phyloP scores from a whole-genome alignment of 2,888 invertebrate species.

The Aelia acuminata region DNA sequence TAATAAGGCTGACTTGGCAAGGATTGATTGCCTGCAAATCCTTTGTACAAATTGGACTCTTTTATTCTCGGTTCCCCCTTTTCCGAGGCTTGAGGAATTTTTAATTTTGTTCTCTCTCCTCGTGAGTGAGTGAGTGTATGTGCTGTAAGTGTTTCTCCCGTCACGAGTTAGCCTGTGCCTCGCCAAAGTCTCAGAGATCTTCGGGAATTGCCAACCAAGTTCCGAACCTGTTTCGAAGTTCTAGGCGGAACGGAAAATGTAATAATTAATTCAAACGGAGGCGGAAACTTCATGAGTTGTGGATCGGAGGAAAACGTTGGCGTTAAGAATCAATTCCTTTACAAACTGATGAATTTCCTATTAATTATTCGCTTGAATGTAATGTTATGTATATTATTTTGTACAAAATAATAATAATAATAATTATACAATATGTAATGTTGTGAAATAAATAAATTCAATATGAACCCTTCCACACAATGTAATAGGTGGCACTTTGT shows the following conservation, averaged over 20 bases:
- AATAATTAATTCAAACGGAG: neutral
- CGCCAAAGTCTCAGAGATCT: neutral
- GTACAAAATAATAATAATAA: too few species aligned
- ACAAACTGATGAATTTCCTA: too few species aligned
- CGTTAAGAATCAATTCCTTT: neutral
- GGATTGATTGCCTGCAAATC: constrained; percentile 53
- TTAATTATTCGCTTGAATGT: too few species aligned
- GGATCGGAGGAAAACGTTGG: neutral
- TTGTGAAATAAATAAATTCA: too few species aligned
- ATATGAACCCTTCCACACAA: too few species aligned
- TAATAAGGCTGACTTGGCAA: constrained; percentile 54
- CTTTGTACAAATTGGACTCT: constrained; percentile 54
- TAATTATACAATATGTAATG: too few species aligned
- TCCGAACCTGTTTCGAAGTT: neutral
- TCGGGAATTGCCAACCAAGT: neutral
- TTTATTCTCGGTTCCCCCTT: constrained; percentile 4
- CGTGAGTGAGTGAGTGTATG: neutral
- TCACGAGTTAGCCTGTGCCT: neutral
- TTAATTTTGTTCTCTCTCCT: constrained; percentile 8
- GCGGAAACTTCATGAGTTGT: neutral
- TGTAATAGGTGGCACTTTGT: too few species aligned
- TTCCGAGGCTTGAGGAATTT: constrained; percentile 18
- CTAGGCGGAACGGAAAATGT: neutral
- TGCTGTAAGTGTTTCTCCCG: neutral
- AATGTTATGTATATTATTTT: too few species aligned